A percentile compares a stretch with the other conserved stretches of the same genome.
phyloP scores from a whole-genome alignment of 2,888 invertebrate genomes.

The Copidosoma aretas region DNA sequence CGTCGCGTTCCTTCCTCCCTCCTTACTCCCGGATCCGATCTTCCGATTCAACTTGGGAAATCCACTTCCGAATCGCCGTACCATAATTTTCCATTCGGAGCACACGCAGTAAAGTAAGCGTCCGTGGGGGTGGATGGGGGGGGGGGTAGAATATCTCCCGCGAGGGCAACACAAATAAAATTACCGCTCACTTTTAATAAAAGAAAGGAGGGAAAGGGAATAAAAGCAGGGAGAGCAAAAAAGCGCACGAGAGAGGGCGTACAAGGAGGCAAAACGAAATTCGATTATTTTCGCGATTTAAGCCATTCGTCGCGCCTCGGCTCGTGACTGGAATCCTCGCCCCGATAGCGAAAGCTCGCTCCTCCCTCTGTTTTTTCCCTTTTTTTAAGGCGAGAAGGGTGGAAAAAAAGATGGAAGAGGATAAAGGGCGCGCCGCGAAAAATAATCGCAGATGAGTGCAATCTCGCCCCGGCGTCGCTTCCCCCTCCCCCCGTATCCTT shows the following conservation, averaged over 20 bases:
- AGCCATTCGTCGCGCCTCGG: constrained; percentile 12
- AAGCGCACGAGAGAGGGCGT: too few relatives aligned
- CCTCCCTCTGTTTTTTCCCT: background rate
- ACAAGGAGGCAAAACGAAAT: constrained; percentile 7
- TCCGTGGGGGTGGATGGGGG: background rate
- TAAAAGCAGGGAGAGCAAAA: too few relatives aligned
- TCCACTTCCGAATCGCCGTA: background rate
- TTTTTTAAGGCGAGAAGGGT: background rate
- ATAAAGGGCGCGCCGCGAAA: constrained; percentile 40
- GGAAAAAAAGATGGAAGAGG: background rate
- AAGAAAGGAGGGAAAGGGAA: background rate
- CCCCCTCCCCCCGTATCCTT: constrained; percentile 35
- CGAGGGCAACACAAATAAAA: constrained; percentile 14
- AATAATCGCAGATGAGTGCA: constrained; percentile 54
- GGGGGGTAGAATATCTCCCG: background rate
- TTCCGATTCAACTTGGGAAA: background rate
- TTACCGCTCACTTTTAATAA: background rate
- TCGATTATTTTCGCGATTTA: constrained; percentile 32
- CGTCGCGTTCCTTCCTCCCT: too few relatives aligned
- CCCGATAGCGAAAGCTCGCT: background rate
- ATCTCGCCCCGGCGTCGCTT: constrained; percentile 45
- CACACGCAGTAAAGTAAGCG: background rate
- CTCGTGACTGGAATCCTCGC: constrained; percentile 32
- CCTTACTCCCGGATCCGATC: too few relatives aligned
- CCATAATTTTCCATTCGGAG: background rate